Conservation (phyloP, 2,113 vertebrate genomes). For the Toxostoma redivivum region DNA sequence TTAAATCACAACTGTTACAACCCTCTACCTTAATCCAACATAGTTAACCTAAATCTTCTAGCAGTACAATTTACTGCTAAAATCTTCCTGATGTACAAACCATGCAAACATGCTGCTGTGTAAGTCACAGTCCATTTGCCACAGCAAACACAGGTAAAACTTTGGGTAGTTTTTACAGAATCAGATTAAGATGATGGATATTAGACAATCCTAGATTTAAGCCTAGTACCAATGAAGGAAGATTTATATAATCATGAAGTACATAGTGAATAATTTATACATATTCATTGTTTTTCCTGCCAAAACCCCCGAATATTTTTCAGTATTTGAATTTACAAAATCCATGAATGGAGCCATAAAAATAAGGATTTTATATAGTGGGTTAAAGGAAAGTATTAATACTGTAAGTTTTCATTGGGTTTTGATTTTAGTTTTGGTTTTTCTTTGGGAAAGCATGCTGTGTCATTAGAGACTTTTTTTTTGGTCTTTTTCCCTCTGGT, state of each 20-base stretch:
- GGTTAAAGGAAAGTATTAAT: not conserved
- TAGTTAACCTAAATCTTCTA: not conserved
- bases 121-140: not conserved
- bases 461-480: not conserved
- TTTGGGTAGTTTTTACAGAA: not conserved
- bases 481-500: not conserved
- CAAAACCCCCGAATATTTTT: not conserved
- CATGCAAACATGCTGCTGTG: not conserved
- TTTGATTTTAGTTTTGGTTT: not conserved
- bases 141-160: not conserved
- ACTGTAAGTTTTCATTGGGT: fast-evolving
- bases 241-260: not conserved
- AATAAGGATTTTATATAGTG: not conserved
- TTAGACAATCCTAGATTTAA: not conserved
- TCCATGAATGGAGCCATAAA: not conserved
- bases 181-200: not conserved
- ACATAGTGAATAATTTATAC: not conserved
- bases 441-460: not conserved
- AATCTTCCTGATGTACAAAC: not conserved
- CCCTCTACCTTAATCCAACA: not conserved
- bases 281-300: not conserved
- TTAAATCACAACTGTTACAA: not conserved
- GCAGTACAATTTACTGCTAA: not conserved
- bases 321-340: not conserved
- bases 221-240: not conserved